Evolutionary conservation across 2,113 vertebrate genomes (phyloP).

Genomic region (Hipposideros armiger): DNA sequence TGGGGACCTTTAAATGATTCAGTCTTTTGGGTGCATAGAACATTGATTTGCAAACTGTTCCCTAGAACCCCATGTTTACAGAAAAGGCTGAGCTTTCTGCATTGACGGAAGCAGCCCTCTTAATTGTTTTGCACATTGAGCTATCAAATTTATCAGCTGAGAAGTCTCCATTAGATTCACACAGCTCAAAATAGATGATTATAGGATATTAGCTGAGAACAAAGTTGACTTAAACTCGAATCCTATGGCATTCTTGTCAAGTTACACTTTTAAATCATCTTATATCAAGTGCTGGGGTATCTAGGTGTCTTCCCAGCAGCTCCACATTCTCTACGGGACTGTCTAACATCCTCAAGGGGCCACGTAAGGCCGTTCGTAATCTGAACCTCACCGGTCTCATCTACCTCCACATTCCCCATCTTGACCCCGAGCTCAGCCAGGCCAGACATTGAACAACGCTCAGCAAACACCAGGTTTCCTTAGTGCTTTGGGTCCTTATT

Average conservation of each 20-base stretch:
- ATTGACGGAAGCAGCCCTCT: not conserved
- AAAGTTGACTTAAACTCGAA: not conserved
- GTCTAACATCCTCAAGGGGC: not conserved
- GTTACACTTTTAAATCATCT: slow-evolving; percentile 23
- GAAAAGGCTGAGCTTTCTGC: not conserved
- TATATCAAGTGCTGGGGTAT: not conserved
- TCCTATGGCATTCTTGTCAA: not conserved
- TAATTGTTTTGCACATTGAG: not conserved
- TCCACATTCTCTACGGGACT: not conserved
- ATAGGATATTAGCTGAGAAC: not conserved
- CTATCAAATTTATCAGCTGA: not conserved
- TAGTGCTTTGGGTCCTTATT: not conserved
- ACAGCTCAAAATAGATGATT: not conserved
- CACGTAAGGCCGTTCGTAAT: not conserved
- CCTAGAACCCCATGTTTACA: not conserved
- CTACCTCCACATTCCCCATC: not conserved
- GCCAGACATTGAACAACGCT: not conserved
- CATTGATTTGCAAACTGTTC: not conserved
- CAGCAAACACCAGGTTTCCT: not conserved
- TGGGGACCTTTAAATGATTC: not conserved
- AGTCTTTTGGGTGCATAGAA: not conserved
- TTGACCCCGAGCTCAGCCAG: not conserved
- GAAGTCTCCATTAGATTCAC: not conserved
- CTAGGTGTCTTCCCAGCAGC: not conserved
- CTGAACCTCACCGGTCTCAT: not conserved